Base-by-base conservation (phyloP, 2,888 invertebrate species). In the Apoda limacodes region DNA sequence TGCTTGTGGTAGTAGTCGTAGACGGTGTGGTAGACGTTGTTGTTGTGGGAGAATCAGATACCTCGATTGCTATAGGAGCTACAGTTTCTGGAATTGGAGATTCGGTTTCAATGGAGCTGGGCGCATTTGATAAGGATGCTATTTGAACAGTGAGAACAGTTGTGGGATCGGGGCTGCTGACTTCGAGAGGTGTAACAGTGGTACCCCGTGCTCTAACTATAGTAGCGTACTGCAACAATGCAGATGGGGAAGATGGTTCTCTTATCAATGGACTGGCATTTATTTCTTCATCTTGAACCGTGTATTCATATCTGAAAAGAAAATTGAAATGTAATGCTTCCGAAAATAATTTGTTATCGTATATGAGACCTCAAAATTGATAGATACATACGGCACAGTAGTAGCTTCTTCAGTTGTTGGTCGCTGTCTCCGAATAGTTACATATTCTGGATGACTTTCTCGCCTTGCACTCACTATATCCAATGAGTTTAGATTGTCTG, bases 351-450 rank as follows among this genome's bases (percentile, higher is more conserved):
- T 5, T 11, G 25, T 9, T 15, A 7, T 15, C 6, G n/a, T 19
- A 11, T 12, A 6, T 15, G 10, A n/a, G 13, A 4, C 11, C n/a
- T 29, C 12, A 30, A 10, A 29, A 11, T 22, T 26, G 5, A 4
- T 9, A 35, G 17, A 20, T 27, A 58, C 76, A 71, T 65, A 84
- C 83, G 69, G 76, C 12, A 60, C 55, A 30, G 83, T 82, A 6
- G 82, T 74, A 7, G 72, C 50, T 46, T 78, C 80, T 42, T 71
- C 69, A 4, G 80, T 70, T 3, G 76, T 72, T 2, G 83, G 83
- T 41, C 85, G 72, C 34, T 80, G 83, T 46, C 89, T 71, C 47
- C 83, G 80, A 22, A 90, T 87, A 2, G 88, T 88, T 2, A 87
- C 86, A 48, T 89, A 89, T 52, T 87, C 85, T 2, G 86, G 86